phyloP scores from a whole-genome alignment of 1,140 invertebrate genomes.

The Micrasema minimum region DNA sequence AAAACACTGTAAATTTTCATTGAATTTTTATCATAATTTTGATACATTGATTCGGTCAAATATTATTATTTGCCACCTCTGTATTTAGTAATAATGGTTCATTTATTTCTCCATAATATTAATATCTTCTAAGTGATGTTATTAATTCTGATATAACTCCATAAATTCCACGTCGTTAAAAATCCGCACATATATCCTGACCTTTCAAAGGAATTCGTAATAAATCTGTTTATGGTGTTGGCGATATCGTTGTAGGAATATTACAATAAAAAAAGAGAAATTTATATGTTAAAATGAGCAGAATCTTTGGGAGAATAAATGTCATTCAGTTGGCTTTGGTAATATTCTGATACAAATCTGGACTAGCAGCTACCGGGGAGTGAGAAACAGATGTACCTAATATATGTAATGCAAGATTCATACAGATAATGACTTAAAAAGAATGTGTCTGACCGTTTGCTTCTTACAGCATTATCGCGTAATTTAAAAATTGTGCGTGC shows the following conservation, averaged over 20 bases:
- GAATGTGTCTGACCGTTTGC: no score
- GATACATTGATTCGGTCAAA: no score
- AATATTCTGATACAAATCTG: constrained; percentile 8
- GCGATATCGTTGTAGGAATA: constrained; percentile 7
- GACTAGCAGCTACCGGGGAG: not conserved
- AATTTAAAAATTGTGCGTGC: no score
- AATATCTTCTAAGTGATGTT: not conserved
- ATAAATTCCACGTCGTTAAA: constrained; percentile 14
- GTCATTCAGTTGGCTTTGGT: not conserved
- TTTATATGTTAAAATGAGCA: not conserved
- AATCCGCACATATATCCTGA: constrained; percentile 11
- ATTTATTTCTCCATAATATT: no score
- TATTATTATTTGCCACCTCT: no score
- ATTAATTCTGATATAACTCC: constrained; percentile 8
- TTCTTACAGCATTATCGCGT: no score
- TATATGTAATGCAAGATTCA: no score
- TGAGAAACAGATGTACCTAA: no score
- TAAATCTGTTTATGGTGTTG: constrained; percentile 14
- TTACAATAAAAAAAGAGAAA: constrained; percentile 3
- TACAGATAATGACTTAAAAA: no score
- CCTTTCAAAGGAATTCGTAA: constrained; percentile 8
- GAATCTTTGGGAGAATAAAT: not conserved
- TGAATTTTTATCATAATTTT: no score
- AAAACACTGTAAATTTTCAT: no score
- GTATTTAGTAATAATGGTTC: no score